phyloP scores from a whole-genome alignment of 2,113 vertebrate genomes.

The Chinchilla lanigera region DNA sequence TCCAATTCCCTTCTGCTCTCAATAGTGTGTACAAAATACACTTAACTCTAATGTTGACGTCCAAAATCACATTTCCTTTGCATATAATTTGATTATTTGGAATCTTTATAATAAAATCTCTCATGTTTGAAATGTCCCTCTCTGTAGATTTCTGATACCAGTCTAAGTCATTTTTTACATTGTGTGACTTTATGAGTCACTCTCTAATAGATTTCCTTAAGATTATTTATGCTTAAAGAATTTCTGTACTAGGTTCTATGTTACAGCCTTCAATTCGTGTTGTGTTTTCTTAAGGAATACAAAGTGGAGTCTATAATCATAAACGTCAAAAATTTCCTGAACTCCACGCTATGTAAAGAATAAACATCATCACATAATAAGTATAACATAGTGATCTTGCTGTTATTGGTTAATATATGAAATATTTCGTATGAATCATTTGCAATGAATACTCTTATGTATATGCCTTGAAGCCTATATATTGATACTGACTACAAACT shows the following conservation, averaged over 20 bases:
- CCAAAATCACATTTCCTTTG: background rate
- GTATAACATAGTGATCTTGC: background rate
- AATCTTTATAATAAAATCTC: background rate
- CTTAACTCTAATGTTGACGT: background rate
- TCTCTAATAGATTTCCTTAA: accelerated
- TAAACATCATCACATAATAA: background rate
- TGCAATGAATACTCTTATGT: background rate
- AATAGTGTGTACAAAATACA: background rate
- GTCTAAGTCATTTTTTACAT: background rate
- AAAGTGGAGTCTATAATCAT: background rate
- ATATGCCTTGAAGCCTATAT: background rate
- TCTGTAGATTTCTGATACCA: background rate
- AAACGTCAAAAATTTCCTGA: background rate
- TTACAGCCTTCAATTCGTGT: background rate
- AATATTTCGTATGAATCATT: background rate
- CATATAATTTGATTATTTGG: background rate
- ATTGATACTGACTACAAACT: background rate
- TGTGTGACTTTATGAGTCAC: background rate
- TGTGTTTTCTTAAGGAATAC: background rate
- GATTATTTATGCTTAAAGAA: background rate
- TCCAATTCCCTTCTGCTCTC: background rate
- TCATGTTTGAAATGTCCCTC: background rate
- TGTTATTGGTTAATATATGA: background rate
- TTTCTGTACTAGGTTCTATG: background rate
- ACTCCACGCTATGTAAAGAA: background rate